Conservation (phyloP, 2,797 vertebrate genomes). For the Sus cebifrons region DNA sequence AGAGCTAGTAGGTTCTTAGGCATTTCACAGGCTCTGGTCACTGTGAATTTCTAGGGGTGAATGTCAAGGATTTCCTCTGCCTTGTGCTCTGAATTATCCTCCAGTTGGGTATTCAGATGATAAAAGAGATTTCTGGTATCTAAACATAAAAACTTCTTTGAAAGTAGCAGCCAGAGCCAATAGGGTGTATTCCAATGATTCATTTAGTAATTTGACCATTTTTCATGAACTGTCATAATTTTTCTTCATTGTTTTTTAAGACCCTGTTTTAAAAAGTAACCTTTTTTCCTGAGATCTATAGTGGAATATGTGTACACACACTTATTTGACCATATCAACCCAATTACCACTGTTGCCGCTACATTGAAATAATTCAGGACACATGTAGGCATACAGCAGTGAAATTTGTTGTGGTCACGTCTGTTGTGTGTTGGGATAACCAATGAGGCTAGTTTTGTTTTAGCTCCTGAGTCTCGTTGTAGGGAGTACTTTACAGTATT, state of each 20-base stretch:
- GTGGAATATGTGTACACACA: neutral
- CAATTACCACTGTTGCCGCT: neutral
- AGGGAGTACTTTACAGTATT: neutral
- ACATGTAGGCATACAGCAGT: neutral
- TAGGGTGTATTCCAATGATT: neutral
- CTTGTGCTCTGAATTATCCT: conserved; percentile 75
- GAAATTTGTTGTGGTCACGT: neutral
- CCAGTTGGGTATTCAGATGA: conserved; percentile 5
- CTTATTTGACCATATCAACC: neutral
- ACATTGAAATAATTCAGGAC: neutral
- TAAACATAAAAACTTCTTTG: conserved; percentile 20
- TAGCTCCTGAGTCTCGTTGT: neutral
- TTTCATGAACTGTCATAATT: conserved; percentile 14
- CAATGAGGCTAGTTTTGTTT: conserved; percentile 7
- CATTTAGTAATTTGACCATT: neutral
- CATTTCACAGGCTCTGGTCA: neutral
- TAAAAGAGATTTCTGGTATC: conserved; percentile 1
- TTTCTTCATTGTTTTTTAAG: conserved; percentile 29
- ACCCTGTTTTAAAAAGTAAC: neutral
- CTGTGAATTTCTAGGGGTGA: neutral
- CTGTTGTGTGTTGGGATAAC: neutral
- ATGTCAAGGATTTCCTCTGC: neutral
- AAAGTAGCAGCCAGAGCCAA: neutral
- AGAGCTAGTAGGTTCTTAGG: conserved; percentile 45
- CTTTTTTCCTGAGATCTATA: neutral